phyloP scores from a whole-genome alignment of 2,888 invertebrate species.

The Hipparchia sbordonii region DNA sequence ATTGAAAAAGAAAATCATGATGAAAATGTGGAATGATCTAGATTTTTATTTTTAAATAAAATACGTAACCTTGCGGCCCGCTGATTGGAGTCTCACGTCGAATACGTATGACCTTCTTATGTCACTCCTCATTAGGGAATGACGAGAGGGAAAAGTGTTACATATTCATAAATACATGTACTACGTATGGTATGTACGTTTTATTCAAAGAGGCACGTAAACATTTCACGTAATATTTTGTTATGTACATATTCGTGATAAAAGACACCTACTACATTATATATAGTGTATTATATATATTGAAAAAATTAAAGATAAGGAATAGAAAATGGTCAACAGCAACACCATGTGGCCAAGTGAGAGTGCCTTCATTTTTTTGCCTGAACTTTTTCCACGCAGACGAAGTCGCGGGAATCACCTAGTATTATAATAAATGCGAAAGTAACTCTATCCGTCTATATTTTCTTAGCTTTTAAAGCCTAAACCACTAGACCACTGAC shows the following conservation, averaged over 20 bases:
- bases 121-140: constrained; percentile 37
- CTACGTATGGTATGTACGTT: constrained; percentile 14
- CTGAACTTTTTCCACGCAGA: no score
- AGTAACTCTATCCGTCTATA: no score
- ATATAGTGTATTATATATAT: no score
- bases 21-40: neutral
- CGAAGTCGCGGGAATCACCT: no score
- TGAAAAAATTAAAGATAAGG: no score
- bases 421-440: no score
- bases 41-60: constrained; percentile 27
- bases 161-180: constrained; percentile 25
- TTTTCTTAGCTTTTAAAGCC: no score
- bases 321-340: no score
- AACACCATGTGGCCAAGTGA: no score
- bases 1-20: neutral
- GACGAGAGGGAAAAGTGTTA: constrained; percentile 27
- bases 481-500: no score
- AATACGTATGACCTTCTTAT: constrained; percentile 35
- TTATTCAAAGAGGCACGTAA: constrained; percentile 16
- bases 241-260: neutral
- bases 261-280: no score
- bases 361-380: no score
- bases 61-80: constrained; percentile 21
- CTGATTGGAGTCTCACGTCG: constrained; percentile 23
- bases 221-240: neutral